These are phyloP conservation scores for Galemys pyrenaicus DNA, from an alignment of 2,113 vertebrate species.

Conservation along the genomic window DNA sequence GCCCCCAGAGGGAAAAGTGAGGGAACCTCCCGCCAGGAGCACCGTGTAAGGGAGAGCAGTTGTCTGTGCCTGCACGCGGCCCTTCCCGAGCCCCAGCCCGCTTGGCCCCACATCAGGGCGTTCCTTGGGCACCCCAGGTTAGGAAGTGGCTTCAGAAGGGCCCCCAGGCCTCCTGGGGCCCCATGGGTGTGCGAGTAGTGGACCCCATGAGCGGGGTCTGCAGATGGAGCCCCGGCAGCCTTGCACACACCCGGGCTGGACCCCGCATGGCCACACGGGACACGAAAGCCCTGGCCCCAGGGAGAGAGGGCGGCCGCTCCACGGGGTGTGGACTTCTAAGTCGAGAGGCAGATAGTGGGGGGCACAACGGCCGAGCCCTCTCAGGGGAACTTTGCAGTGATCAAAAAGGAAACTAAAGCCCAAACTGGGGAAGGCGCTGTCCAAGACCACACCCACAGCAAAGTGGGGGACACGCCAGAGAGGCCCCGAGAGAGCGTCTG, in stretches of 20 bases:
- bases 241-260: neutral
- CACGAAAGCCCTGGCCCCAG: neutral
- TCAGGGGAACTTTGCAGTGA: neutral
- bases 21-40: fast-evolving
- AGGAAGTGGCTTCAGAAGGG: neutral
- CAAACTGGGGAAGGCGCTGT: neutral
- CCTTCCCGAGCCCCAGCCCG: neutral
- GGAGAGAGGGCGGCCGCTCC: neutral
- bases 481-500: neutral
- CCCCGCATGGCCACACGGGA: neutral
- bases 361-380: neutral
- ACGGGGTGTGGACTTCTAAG: neutral
- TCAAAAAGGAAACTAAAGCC: neutral
- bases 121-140: neutral
- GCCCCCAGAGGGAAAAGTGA: neutral
- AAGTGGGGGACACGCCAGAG: neutral
- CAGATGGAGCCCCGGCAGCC: neutral
- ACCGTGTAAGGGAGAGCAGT: fast-evolving
- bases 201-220: neutral
- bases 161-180: neutral
- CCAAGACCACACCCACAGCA: neutral
- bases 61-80: fast-evolving
- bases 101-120: neutral
- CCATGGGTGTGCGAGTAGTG: neutral
- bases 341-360: neutral